phyloP scores from a whole-genome alignment of 2,113 vertebrate genomes.

The Acanthisitta chloris region DNA sequence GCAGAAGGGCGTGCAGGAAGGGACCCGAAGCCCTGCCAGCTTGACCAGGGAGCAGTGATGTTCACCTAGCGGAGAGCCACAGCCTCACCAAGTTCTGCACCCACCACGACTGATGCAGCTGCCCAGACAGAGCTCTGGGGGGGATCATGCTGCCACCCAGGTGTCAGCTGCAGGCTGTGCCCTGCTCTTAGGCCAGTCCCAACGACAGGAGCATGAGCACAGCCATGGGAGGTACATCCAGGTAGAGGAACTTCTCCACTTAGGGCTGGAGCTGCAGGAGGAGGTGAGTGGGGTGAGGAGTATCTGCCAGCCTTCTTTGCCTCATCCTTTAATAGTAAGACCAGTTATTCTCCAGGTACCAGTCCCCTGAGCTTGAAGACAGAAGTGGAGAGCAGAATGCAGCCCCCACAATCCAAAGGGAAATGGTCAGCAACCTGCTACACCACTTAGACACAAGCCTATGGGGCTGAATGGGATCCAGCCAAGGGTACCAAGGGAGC shows the following conservation, averaged over 20 bases:
- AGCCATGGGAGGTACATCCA: neutral
- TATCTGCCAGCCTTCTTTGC: neutral
- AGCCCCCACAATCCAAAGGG: neutral
- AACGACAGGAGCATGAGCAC: neutral
- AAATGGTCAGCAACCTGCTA: neutral
- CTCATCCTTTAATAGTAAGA: neutral
- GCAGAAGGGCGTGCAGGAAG: neutral
- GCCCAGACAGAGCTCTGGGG: neutral
- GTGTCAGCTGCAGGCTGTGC: neutral
- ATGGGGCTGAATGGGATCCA: neutral
- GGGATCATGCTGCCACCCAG: neutral
- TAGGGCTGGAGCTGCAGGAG: neutral
- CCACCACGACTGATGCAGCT: accelerated
- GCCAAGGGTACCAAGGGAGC: neutral
- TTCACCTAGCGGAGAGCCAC: neutral
- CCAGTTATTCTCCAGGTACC: neutral
- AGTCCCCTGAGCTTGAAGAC: neutral
- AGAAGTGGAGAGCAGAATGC: neutral
- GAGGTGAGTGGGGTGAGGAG: neutral
- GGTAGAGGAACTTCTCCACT: neutral
- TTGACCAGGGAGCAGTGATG: neutral
- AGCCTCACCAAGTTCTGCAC: neutral
- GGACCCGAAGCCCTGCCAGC: neutral
- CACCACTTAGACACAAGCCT: neutral
- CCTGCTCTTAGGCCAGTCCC: neutral